These are phyloP conservation scores for Oncorhynchus masou DNA, from an alignment of 2,113 vertebrate genomes.

Conservation along the genomic window DNA sequence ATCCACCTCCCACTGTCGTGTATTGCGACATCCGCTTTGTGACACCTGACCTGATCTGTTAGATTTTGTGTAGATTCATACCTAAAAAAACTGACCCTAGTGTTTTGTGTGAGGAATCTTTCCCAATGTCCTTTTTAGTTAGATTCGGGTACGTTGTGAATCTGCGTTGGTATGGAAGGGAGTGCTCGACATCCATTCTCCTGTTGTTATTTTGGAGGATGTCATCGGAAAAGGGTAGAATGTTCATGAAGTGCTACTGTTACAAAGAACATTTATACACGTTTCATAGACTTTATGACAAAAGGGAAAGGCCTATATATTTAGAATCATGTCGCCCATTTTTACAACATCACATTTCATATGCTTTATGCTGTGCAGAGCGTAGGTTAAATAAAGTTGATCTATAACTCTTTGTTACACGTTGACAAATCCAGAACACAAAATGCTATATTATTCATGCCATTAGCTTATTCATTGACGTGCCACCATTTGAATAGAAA, in stretches of 20 bases:
- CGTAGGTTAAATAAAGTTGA: neutral
- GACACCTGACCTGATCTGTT: neutral
- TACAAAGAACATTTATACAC: slow-evolving; percentile 17
- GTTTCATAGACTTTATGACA: slow-evolving; percentile 34
- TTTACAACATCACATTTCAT: slow-evolving; percentile 20
- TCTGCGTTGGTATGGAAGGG: neutral
- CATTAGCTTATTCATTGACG: slow-evolving; percentile 3
- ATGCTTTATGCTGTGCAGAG: slow-evolving; percentile 21
- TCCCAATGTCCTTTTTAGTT: neutral
- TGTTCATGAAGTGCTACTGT: neutral
- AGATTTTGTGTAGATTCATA: neutral
- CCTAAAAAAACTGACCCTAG: neutral
- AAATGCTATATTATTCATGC: neutral
- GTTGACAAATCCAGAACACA: neutral
- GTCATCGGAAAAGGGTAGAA: neutral
- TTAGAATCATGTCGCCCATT: slow-evolving; percentile 18
- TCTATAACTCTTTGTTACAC: slow-evolving; percentile 21
- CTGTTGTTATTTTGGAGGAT: slow-evolving; percentile 9
- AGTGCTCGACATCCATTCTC: neutral
- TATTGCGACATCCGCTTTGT: no score
- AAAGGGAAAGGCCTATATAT: slow-evolving; percentile 18
- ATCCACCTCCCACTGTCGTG: no score
- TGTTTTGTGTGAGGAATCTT: neutral
- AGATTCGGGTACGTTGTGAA: neutral
- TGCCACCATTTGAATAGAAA: neutral